Evolutionary conservation across 2,797 vertebrate genomes (phyloP), one percentile per base, ranked within the genome.

Genomic region (Poecilia velifera): DNA sequence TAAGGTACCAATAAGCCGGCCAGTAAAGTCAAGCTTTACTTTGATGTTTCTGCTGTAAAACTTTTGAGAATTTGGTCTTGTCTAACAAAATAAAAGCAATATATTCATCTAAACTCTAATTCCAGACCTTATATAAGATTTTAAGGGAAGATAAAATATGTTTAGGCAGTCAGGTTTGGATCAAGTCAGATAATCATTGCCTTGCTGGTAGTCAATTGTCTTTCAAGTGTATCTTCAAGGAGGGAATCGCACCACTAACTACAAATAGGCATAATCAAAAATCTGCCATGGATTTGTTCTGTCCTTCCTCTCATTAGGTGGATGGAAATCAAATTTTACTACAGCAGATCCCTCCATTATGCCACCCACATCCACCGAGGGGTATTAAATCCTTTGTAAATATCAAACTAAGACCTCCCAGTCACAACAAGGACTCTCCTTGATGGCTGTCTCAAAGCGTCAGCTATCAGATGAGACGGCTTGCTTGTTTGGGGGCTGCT

Each of bases 301-400:
- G 53, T 80, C 64, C 12, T 77, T 71, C 78, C 41, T 72, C 64
- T 4, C 62, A 31, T 82, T 64, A 59, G 57, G 43, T 76, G 76
- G 74, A 47, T 84, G 64, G 66, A 80, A 87, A 76, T 90, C 46
- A 84, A 84, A 88, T 76, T 76, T 76, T 53, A 9, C 51, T 57
- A 62, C 85, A 83, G 87, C 72, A 53, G 80, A 86, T 87, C 70
- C 77, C 70, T 81, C 74, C 57, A 80, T 79, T 76, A 84, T 71
- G 66, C 76, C 77, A 12, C 83, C 74, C 85, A 79, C 76, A 79
- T 43, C 77, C 82, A 86, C 84, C 79, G 83, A 88, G 73, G 76
- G 73, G 83, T 81, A 76, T 76, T 66, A 79, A 86, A 87, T 86
- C 87, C 84, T 89, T 90, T 90, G 87, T 89, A 89, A 86, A 93